Evolutionary conservation across 2,888 invertebrate genomes (phyloP), one percentile per base, ranked within the genome.

Genomic region (Pristionchus japonicus): DNA sequence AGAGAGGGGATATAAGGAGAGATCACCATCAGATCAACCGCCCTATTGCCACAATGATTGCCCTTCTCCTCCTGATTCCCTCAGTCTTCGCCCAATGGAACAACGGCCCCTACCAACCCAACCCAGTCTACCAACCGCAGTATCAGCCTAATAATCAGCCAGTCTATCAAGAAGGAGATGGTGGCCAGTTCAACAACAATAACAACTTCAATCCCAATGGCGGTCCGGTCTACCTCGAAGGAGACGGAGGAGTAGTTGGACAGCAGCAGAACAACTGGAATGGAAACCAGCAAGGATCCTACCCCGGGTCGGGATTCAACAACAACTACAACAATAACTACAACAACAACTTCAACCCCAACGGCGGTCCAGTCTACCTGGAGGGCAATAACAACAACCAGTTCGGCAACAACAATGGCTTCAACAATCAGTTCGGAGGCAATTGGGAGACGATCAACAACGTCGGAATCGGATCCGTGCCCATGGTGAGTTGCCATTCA

Each of bases 41-140:
- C 43, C 43, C 74, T 40, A 11, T 40, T 43, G n/a, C 40, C 47
- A 6, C 70, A 40, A 40, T 74, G 34, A 40, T 20, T 20, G n/a
- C 77, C 34, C 43, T 43, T 27, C 43, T 27, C n/a, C 77, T 74
- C 23, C 77, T n/a, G n/a, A n/a, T 67, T 17, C 34, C 31, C 67
- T 34, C 77, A n/a, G 43, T 43, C 47, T n/a, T 47, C 27, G 43
- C 77, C 27, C 77, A 77, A 47, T 77, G 77, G 77, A 77, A 77
- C 77, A 43, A 77, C 20, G 74, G 74, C 11, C 67, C 67, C 6
- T 74, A 74, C 40, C 74, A 74, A 40, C 74, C 74, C 34, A 64
- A 64, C 31, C 31, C 64, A 31, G 27, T 31, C 64, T 34, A 67
- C 31, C 64, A 67, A 34, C 34, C 64, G n/a, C 57, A 57, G 57